Evolutionary conservation across 2,888 invertebrate species (phyloP).

Genomic region (Drosophila borborema): DNA sequence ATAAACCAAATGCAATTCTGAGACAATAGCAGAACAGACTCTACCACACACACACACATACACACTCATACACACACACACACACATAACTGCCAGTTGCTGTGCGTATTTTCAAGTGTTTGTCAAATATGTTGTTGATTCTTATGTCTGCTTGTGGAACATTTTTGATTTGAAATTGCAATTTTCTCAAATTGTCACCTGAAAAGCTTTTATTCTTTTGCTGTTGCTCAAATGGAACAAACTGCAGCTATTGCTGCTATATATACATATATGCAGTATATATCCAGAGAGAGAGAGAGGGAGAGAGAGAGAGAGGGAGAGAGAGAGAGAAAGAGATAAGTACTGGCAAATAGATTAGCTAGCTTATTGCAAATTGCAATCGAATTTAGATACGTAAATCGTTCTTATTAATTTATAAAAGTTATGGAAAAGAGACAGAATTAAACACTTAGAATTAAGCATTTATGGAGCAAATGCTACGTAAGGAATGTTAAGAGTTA

Average conservation of each 20-base stretch:
- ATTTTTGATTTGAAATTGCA: constrained; percentile 32
- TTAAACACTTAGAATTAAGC: too few species aligned
- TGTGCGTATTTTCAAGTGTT: constrained; percentile 17
- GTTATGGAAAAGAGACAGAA: neutral
- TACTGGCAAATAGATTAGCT: constrained; percentile 29
- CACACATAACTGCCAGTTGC: neutral
- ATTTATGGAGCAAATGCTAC: neutral
- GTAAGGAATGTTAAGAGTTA: too few species aligned
- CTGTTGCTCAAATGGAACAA: constrained; percentile 2
- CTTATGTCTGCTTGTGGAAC: constrained; percentile 23
- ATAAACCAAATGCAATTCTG: constrained; percentile 26
- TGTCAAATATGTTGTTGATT: constrained; percentile 34
- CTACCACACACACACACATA: constrained; percentile 5
- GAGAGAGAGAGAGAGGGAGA: neutral
- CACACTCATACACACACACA: constrained; percentile 12
- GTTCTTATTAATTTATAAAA: neutral
- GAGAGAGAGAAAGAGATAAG: neutral
- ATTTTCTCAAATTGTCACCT: constrained; percentile 37
- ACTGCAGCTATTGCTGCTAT: neutral
- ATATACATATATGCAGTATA: neutral
- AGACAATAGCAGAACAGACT: constrained; percentile 7
- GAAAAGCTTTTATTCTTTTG: constrained; percentile 1
- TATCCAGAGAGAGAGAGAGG: neutral
- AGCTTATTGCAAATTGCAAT: constrained; percentile 1
- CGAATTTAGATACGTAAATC: neutral